A percentile compares a stretch with the other conserved stretches of the same genome.
Conservation (phyloP, 2,797 vertebrate species). For the Cyclura pinguis region DNA sequence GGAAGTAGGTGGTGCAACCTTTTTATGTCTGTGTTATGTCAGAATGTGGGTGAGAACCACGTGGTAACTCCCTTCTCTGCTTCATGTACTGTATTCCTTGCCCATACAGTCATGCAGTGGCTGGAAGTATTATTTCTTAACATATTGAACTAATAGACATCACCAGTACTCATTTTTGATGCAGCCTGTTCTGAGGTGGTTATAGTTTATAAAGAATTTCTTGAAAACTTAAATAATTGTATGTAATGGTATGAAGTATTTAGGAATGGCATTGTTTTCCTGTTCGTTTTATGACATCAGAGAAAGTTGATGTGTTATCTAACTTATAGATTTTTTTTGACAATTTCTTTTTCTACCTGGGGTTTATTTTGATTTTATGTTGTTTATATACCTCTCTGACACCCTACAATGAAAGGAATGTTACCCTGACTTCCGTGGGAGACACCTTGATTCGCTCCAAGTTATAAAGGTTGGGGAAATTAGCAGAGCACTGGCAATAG, state of each 20-base stretch:
- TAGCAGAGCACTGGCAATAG: too few species aligned
- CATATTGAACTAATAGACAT: neutral
- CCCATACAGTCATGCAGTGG: neutral
- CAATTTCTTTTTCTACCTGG: neutral
- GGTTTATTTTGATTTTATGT: neutral
- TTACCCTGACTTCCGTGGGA: too few species aligned
- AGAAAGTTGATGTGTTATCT: neutral
- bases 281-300: constrained; percentile 1
- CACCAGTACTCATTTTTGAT: neutral
- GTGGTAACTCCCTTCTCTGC: neutral
- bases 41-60: neutral
- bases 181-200: neutral
- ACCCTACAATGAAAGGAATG: neutral
- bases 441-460: too few species aligned
- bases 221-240: neutral
- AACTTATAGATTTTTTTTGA: neutral
- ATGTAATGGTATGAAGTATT: neutral
- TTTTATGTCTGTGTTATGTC: neutral
- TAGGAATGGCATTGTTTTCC: neutral
- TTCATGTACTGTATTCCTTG: neutral
- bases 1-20: neutral
- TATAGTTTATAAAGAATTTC: neutral
- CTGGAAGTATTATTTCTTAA: neutral
- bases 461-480: too few species aligned
- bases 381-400: neutral